Base-by-base conservation (phyloP, 2,113 vertebrate species). In the Apus apus region DNA sequence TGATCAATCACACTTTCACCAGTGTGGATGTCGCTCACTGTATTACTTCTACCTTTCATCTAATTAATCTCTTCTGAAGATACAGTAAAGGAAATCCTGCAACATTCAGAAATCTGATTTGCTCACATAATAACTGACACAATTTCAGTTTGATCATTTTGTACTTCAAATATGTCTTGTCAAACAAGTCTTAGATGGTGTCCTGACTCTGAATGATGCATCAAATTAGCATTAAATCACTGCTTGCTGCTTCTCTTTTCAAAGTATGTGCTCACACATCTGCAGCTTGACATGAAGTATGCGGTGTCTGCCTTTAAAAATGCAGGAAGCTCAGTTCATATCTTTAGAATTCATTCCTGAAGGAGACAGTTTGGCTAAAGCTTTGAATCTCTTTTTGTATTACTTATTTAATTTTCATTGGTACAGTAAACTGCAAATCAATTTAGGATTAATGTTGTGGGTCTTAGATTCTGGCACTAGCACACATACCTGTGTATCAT, bases 171-270 rank as follows among this genome's bases (percentile, higher is more conserved):
- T 79, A 23, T 66, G n/a, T n/a, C 75, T 92, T 94, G 75, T 96
- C 91, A 87, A 77, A 78, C 60, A 75, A 82, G 56, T 64, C 83
- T 82, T 94, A 91, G 76, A 77, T 80, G 36, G 26, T 79, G 70
- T 78, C 86, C 89, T 43, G 51, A 83, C 40, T 96, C 75, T 68
- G 75, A 93, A 62, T 46, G 84, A 92, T 94, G 64, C 45, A 85
- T 90, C 62, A 81, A 91, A 92, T 96, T 84, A 94, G 23, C 89
- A 85, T 94, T 93, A 96, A 96, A 94, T 92, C 65, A 73, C 60
- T 72, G 38, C 75, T 84, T 84, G 38, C 43, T 76, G 34, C 13
- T 72, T 85, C 62, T 85, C 53, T 74, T 85, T 89, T 82, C 76
- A 45, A 72, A 88, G 78, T 45, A 62, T 66, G 8, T 72, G 53